phyloP scores from a whole-genome alignment of 2,888 invertebrate species.

The Lasioglossum zephyrum region DNA sequence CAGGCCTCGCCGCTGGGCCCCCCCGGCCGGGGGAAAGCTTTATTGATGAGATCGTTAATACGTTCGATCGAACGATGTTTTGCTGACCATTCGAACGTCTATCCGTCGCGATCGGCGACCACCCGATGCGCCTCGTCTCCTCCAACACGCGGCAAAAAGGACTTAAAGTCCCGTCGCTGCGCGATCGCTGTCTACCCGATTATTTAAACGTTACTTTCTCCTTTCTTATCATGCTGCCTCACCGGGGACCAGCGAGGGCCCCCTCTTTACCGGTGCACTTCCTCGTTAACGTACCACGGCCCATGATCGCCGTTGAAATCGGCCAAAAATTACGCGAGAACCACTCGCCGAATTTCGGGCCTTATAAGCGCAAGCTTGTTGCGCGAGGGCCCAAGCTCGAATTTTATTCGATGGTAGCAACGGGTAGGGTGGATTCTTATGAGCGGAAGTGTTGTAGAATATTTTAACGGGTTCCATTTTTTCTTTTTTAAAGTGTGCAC shows the following conservation, averaged over 20 bases:
- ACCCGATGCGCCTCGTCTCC: constrained; percentile 80
- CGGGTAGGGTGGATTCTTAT: background rate
- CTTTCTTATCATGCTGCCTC: constrained; percentile 43
- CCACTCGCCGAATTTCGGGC: background rate
- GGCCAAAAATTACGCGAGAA: constrained; percentile 1
- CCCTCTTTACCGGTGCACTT: constrained; percentile 28
- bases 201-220: constrained; percentile 69
- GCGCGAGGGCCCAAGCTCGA: background rate
- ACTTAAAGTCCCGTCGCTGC: constrained; percentile 53
- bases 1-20: constrained; percentile 27
- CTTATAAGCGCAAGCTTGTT: background rate
- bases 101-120: constrained; percentile 83
- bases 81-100: constrained; percentile 78
- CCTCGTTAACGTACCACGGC: constrained; percentile 23
- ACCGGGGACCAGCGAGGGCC: background rate
- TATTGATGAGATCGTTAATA: constrained; percentile 84
- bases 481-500: too few species aligned
- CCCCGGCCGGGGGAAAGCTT: constrained; percentile 68
- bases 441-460: background rate
- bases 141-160: constrained; percentile 68
- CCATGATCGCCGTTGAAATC: background rate
- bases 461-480: background rate
- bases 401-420: background rate
- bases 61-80: constrained; percentile 78
- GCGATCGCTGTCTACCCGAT: constrained; percentile 53